Evolutionary conservation across 2,113 vertebrate genomes (phyloP), one percentile per base, ranked within the genome.

Genomic region (Candoia aspera): DNA sequence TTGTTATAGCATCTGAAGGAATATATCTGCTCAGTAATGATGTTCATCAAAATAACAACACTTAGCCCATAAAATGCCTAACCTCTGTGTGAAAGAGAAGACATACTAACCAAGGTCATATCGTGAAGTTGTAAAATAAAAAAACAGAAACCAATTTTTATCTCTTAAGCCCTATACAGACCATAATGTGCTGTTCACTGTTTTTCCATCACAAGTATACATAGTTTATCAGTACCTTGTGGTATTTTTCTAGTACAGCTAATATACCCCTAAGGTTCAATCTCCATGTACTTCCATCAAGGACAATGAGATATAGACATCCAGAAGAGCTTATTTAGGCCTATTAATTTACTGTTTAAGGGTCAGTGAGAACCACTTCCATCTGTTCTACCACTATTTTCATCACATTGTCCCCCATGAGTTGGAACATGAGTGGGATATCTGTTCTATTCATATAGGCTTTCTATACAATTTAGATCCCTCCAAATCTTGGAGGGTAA

Each of bases 11-110:
- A 24, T 54, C 17, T n/a, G 54, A 62, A 91, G 58, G 26, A 26
- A 85, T 83, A 29, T 91, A 86, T 91, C 62, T 91, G 83, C 83
- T 85, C 19, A 85, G 17, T 85, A 8, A 84, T 49, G 90, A 90
- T 3, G 19, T 37, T 90, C 4, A 26, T 49, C 46, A 59, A 84
- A 84, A 26, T 55, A 73, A 10, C 49, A 86, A 85, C 83, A 53
- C 54, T 84, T 59, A 49, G 49, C 58, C 33, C 58, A 37, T 90
- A 53, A 86, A 64, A 86, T 33, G 42, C 26, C 49, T 91, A 85
- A 62, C 29, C n/a, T 53, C 57, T 24, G 4, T 94, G 62, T 13
- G 37, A 90, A 53, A 92, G 84, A 87, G 84, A 87, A 54, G 91
- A 9, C 24, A 64, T 4, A 90, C 93, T 94, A 88, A 92, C 19